phyloP scores from a whole-genome alignment of 2,888 invertebrate species.

The Cantharis rustica region DNA sequence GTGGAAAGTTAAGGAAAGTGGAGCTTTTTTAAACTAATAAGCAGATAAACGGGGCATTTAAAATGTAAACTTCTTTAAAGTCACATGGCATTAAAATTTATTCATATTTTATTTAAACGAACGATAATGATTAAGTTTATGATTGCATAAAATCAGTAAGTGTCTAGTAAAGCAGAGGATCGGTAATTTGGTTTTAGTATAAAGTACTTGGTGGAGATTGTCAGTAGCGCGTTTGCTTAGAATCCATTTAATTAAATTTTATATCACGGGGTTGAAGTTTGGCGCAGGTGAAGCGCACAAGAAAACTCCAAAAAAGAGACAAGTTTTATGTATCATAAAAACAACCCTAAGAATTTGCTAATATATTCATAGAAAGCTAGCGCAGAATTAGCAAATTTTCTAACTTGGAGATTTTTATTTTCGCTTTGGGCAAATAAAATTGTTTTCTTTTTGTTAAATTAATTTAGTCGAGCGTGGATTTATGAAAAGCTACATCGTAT shows the following conservation, averaged over 20 bases:
- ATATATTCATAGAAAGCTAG: constrained; percentile 24
- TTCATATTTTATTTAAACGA: constrained; percentile 14
- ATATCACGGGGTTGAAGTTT: constrained; percentile 36
- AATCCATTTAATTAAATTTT: constrained; percentile 43
- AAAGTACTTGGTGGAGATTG: constrained; percentile 22
- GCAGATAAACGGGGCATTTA: not conserved
- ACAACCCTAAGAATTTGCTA: constrained; percentile 23
- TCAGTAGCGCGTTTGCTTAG: constrained; percentile 19
- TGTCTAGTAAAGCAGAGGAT: constrained; percentile 19
- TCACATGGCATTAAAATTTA: constrained; percentile 13
- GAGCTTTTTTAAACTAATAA: not conserved
- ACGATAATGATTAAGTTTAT: constrained; percentile 19
- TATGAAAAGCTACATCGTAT: not conserved
- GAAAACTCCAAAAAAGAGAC: constrained; percentile 9
- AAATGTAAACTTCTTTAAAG: not conserved
- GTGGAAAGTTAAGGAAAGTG: not conserved
- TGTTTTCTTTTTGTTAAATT: constrained; percentile 7
- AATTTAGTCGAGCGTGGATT: constrained; percentile 1
- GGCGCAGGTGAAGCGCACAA: constrained; percentile 32
- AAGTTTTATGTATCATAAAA: constrained; percentile 21
- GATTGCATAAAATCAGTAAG: constrained; percentile 23
- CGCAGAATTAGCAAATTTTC: constrained; percentile 15
- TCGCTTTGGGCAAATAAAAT: constrained; percentile 5
- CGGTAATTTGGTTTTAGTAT: constrained; percentile 22
- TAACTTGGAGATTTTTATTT: constrained; percentile 13